Base-by-base conservation (phyloP, 2,888 invertebrate genomes). In the Rambutsinella grinnellia region DNA sequence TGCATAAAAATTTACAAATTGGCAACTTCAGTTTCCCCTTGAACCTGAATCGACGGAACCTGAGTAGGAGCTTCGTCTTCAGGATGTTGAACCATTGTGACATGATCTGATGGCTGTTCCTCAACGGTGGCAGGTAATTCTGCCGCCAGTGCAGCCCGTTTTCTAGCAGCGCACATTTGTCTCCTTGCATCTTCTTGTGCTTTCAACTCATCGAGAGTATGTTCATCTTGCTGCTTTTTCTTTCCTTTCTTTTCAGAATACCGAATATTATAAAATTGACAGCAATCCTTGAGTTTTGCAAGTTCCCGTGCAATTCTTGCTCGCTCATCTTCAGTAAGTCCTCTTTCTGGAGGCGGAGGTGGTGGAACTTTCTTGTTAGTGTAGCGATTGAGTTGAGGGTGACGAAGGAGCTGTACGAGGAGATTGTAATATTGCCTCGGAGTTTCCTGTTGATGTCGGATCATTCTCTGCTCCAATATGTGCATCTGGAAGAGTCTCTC, bases 401-500 rank as follows among this genome's bases (percentile, higher is more conserved):
- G 82, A 13, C 77, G 68, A 19, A 83, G 71, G 1, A 83, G 69
- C 44, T 78, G 44, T 0, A 79, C 65, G 0, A 82, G 67, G 13
- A 81, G 63, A n/a, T 65, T 76, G 66, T 81, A 81, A 19, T 82
- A 83, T 8, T 68, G 61, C 3, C 66, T 27, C 8, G 87, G 88
- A 0, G 90, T 90, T 17, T 91, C 86, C 60, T 90, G 90, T 70
- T 88, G 88, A 84, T 91, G 90, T 1, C 92, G 87, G 1, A 89
- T 88, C 76, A 93, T 85, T 24, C 91, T 87, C 13, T 91, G 89
- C 80, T 92, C 91, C 36, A 92, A 84, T 0, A 90, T 88, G 70
- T 91, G 90, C 57, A 92, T 79, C 65, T 85, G 84, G 76, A 88
- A 88, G 19, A 86, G 87, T 23, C 86, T 84, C 28, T 87, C 89